Base-by-base conservation (phyloP, 2,888 invertebrate species). In the Halictus ligatus region DNA sequence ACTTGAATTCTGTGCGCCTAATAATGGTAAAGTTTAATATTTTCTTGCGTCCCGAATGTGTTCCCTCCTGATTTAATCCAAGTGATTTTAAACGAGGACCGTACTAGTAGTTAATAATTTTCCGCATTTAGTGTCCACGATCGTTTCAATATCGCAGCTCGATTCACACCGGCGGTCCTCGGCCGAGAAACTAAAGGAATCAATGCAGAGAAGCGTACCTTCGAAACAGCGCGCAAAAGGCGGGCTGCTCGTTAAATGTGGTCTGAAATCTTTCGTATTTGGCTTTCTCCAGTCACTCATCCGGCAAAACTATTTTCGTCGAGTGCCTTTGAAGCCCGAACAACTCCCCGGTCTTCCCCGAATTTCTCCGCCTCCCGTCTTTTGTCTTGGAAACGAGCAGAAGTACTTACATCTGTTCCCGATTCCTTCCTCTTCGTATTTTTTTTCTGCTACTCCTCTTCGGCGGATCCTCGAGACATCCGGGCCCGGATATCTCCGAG, bases 241-340 rank as follows among this genome's bases (percentile, higher is more conserved):
- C 60, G 13, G 60, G 60, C 60, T 29, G 25, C 25, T 60, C 60
- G 60, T 60, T 60, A 60, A 60, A 60, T 60, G 60, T 60, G 60
- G 60, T 60, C 60, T 12, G 60, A 60, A 76, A 78, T 67, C 72
- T 79, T 89, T 86, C 76, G 35, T 80, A 35, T 78, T 67, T 60
- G 43, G 71, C 58, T 78, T 48, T 71, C 75, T 12, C n/a, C 78
- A 64, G 60, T 73, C 76, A 78, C 67, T 83, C 80, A 74, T 86
- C 78, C 71, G 78, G 48, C 81, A 67, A 80, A 84, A 85, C 80
- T 84, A 85, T 84, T 89, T 84, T 83, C 83, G 76, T 46, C 80
- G 82, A 84, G 80, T 74, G 43, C 64, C 83, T 84, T 84, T 86
- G 84, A 89, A 83, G 73, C 60, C 21, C 43, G 40, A 72, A 79